These are phyloP conservation scores for Sesamia inferens DNA, from an alignment of 2,888 invertebrate species.

Conservation along the genomic window DNA sequence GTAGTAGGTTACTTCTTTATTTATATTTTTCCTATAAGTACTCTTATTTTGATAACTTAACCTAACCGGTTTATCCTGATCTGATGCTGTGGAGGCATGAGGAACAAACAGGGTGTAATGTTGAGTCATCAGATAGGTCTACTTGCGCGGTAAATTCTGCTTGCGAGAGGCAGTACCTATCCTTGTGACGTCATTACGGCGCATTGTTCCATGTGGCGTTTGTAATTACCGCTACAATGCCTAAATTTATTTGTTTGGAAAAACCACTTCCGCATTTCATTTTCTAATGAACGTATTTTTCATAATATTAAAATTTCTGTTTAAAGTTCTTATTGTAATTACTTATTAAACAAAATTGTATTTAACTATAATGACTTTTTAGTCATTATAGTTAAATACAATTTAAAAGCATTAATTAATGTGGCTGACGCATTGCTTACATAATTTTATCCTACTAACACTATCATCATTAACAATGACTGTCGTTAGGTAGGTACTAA, in stretches of 20 bases:
- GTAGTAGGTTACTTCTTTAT: not conserved
- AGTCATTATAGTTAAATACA: conserved; percentile 50
- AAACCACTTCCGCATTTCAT: not conserved
- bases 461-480: conserved; percentile 26
- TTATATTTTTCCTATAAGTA: not conserved
- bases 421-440: conserved; percentile 58
- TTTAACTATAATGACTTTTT: conserved; percentile 22
- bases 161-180: too few species aligned
- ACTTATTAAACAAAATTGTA: conserved; percentile 30
- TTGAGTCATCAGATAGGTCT: too few species aligned
- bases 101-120: too few species aligned
- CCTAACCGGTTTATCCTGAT: not conserved
- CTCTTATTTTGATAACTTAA: not conserved
- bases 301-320: not conserved
- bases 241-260: not conserved
- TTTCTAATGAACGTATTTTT: not conserved
- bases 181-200: too few species aligned
- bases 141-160: too few species aligned
- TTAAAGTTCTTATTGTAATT: conserved; percentile 39
- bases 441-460: conserved; percentile 38
- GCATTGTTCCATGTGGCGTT: too few species aligned
- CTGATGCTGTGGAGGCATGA: too few species aligned
- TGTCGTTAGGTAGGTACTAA: conserved; percentile 1
- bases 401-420: conserved; percentile 50
- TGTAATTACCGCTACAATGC: too few species aligned